Percentiles rank a stretch among this genome's conserved stretches.
Evolutionary conservation across 2,113 vertebrate species (phyloP).

Genomic region (Cichladusa arquata): DNA sequence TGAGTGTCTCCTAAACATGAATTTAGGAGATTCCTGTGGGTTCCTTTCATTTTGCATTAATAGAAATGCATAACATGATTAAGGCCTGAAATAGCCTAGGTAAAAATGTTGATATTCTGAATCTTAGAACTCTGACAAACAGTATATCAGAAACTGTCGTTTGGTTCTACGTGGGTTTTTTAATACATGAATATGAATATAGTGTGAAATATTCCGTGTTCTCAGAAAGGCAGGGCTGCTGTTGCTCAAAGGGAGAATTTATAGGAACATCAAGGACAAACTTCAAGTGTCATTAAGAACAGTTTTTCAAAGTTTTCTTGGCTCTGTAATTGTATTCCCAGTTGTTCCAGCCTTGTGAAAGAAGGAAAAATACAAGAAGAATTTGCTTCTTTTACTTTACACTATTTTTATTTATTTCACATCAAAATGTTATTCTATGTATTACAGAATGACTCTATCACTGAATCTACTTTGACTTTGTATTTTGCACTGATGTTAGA

Average conservation of each 20-base stretch:
- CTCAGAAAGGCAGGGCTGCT: not conserved
- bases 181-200: not conserved
- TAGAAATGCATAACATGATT: not conserved
- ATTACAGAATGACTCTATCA: not conserved
- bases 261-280: slow-evolving; percentile 26
- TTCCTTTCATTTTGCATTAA: not conserved
- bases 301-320: slow-evolving; percentile 35
- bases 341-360: slow-evolving; percentile 4
- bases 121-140: not conserved
- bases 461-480: not conserved
- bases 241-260: not conserved
- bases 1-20: not conserved
- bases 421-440: not conserved
- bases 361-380: not conserved
- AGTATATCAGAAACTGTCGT: not conserved
- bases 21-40: not conserved
- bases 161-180: not conserved
- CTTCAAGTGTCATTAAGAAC: slow-evolving; percentile 16
- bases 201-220: not conserved
- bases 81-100: not conserved
- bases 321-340: not conserved
- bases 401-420: not conserved
- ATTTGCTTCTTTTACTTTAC: not conserved
- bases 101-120: not conserved
- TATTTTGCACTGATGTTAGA: not conserved